phyloP scores from a whole-genome alignment of 2,113 vertebrate genomes.

The Misgurnus mizolepis region DNA sequence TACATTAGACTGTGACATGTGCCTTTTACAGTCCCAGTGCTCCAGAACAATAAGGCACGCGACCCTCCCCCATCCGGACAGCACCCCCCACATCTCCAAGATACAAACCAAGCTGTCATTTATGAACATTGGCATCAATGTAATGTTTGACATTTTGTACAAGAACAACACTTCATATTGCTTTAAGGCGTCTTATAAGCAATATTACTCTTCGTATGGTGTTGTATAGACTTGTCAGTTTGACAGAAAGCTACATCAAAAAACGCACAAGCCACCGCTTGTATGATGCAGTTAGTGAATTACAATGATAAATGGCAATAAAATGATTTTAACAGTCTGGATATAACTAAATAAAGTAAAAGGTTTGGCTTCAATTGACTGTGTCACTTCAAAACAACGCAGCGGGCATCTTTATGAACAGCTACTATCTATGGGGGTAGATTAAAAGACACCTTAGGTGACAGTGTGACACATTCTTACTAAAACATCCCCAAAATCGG shows the following conservation, averaged over 20 bases:
- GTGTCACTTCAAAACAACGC: conserved; percentile 9
- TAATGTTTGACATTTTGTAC: background rate
- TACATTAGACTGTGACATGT: background rate
- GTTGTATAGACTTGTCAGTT: background rate
- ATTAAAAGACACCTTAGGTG: background rate
- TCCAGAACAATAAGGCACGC: conserved; percentile 30
- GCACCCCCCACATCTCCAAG: background rate
- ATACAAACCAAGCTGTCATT: conserved; percentile 20
- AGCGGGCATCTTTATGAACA: background rate
- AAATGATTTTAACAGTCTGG: background rate
- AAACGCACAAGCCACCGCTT: background rate
- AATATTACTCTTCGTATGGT: background rate
- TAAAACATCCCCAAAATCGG: background rate
- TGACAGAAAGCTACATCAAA: background rate
- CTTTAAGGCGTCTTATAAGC: background rate
- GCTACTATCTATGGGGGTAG: background rate
- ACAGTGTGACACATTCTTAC: background rate
- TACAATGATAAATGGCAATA: background rate
- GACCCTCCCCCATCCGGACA: conserved; percentile 41
- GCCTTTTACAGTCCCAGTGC: background rate
- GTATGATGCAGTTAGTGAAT: background rate
- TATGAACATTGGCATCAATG: background rate
- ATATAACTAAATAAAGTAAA: background rate
- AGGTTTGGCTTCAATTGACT: background rate
- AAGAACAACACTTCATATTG: conserved; percentile 20